Percentiles rank a stretch among this genome's conserved stretches.
Conservation (phyloP, 2,888 invertebrate species). For the Camptogramma bilineatum region DNA sequence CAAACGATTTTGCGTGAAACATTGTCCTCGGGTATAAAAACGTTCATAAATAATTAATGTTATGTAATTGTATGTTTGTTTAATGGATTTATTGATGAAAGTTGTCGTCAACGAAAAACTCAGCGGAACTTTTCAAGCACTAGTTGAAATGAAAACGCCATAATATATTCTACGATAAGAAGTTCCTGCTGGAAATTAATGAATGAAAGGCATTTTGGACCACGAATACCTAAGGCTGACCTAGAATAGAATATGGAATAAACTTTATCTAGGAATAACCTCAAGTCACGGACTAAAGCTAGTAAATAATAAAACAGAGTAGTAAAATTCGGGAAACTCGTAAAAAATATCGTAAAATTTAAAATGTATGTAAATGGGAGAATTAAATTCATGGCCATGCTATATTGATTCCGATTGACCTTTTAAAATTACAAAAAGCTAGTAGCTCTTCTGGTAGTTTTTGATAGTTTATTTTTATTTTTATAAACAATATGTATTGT, state of each 20-base stretch:
- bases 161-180: too few species aligned
- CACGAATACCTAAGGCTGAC: not conserved
- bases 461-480: not conserved
- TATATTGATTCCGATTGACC: constrained; percentile 21
- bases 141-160: too few species aligned
- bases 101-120: not conserved
- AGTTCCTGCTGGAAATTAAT: too few species aligned
- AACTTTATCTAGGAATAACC: not conserved
- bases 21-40: constrained; percentile 12
- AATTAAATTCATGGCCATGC: constrained; percentile 3
- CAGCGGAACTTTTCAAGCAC: too few species aligned
- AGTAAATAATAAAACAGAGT: constrained; percentile 14
- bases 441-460: not conserved
- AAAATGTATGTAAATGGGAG: constrained; percentile 26
- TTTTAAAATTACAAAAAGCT: not conserved
- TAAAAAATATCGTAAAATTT: constrained; percentile 33
- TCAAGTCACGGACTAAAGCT: not conserved
- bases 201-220: too few species aligned
- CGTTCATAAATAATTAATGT: not conserved
- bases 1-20: constrained; percentile 16
- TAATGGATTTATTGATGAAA: not conserved
- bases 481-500: too few species aligned
- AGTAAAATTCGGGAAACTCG: constrained; percentile 23
- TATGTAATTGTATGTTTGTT: not conserved
- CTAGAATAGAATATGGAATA: not conserved